phyloP scores from a whole-genome alignment of 1,140 invertebrate genomes.

The Riptortus pedestris region DNA sequence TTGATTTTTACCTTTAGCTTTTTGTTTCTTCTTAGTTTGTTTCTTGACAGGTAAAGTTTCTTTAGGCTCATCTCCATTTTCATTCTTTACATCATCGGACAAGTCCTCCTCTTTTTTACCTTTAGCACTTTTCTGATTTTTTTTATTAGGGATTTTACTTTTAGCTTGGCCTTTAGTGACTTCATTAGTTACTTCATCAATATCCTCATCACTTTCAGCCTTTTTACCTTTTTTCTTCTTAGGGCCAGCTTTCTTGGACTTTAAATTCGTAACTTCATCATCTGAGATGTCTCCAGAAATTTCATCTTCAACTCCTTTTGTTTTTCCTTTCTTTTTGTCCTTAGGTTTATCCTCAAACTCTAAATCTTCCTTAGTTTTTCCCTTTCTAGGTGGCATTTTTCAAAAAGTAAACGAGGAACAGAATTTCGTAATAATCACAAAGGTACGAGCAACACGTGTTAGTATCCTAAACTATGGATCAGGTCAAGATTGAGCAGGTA shows the following conservation, averaged over 20 bases:
- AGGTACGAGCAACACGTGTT: no score
- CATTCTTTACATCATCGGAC: constrained; percentile 21
- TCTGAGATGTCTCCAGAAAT: constrained; percentile 30
- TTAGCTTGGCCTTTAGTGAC: background rate
- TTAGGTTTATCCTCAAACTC: constrained; percentile 32
- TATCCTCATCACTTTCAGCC: constrained; percentile 28
- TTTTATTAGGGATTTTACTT: background rate
- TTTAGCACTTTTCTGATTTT: constrained; percentile 18
- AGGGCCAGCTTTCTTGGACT: constrained; percentile 9
- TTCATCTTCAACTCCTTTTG: constrained; percentile 31
- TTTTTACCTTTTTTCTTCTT: constrained; percentile 30
- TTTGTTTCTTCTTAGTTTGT: constrained; percentile 26
- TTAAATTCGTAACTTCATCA: constrained; percentile 35
- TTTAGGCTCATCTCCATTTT: constrained; percentile 27
- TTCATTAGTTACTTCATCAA: constrained; percentile 15
- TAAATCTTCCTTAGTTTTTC: constrained; percentile 37
- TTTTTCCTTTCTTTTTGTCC: constrained; percentile 37
- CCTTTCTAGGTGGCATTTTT: constrained; percentile 33
- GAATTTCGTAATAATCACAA: background rate
- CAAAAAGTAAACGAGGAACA: no score
- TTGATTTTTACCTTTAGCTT: constrained; percentile 31
- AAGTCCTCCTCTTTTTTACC: constrained; percentile 22
- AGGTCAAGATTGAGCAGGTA: no score
- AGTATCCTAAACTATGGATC: no score
- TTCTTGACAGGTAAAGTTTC: constrained; percentile 24